Evolutionary conservation across 2,113 vertebrate species (phyloP).

Genomic region (Pollachius pollachius): DNA sequence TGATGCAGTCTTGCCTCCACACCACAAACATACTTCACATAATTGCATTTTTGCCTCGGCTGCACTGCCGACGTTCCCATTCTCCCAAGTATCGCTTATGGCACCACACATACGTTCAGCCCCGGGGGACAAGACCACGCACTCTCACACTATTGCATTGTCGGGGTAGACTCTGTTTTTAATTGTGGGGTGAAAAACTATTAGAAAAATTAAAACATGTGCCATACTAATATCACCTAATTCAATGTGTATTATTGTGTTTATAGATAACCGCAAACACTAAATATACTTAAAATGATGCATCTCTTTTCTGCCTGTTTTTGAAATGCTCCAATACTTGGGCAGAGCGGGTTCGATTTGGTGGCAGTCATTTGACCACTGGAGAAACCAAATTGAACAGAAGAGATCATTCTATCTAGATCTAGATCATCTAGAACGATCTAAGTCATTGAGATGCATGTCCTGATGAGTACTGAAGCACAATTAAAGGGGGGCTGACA

Average conservation of each 20-base stretch:
- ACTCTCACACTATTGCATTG: conserved; percentile 32
- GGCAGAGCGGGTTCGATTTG: no score
- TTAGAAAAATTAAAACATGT: background rate
- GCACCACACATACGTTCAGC: conserved; percentile 43
- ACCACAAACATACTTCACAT: conserved; percentile 53
- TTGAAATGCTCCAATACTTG: background rate
- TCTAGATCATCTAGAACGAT: no score
- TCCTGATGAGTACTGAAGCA: conserved; percentile 13
- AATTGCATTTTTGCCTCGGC: conserved; percentile 61
- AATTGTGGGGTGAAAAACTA: conserved; percentile 24
- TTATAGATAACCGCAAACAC: background rate
- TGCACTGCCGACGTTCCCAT: conserved; percentile 23
- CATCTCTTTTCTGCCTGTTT: conserved; percentile 1
- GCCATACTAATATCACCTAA: background rate
- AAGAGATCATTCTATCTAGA: no score
- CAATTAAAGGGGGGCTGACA: conserved; percentile 41
- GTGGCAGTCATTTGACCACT: no score
- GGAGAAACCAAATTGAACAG: no score
- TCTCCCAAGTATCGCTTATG: conserved; percentile 50
- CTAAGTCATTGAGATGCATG: no score
- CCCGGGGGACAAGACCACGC: conserved; percentile 37
- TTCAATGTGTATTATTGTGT: background rate
- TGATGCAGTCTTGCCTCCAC: conserved; percentile 51
- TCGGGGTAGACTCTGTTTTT: conserved; percentile 31
- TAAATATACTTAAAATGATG: background rate